phyloP scores from a whole-genome alignment of 2,113 vertebrate genomes.

The Forbesichthys papilliferus region DNA sequence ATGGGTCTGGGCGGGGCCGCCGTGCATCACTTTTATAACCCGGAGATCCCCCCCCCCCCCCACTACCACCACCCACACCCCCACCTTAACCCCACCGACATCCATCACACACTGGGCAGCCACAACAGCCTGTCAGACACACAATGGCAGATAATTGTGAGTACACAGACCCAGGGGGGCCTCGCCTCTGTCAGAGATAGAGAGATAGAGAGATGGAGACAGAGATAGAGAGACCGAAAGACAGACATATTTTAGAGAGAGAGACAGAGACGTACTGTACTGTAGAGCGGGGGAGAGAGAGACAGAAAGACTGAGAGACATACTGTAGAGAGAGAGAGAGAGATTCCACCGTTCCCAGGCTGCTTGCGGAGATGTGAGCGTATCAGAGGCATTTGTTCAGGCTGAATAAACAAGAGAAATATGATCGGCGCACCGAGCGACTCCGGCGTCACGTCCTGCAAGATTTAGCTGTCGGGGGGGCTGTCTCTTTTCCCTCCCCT shows the following conservation, averaged over 20 bases:
- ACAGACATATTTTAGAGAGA: not conserved
- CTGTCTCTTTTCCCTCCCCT: not conserved
- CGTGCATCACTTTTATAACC: not conserved
- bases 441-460: not conserved
- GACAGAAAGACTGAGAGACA: too few relatives aligned
- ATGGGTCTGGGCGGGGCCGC: not conserved
- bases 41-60: constrained; percentile 34
- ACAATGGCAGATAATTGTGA: constrained; percentile 64
- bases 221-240: constrained; percentile 16
- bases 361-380: constrained; percentile 16
- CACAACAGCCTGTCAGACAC: constrained; percentile 33
- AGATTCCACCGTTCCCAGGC: constrained; percentile 4
- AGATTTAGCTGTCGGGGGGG: not conserved
- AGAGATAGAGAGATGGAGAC: not conserved
- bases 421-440: not conserved
- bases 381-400: constrained; percentile 39
- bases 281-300: too few relatives aligned
- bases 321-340: too few relatives aligned
- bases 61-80: not conserved
- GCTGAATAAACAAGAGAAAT: constrained; percentile 41
- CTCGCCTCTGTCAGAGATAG: not conserved
- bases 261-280: too few relatives aligned
- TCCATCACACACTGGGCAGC: constrained; percentile 48
- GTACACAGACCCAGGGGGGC: constrained; percentile 47
- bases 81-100: constrained; percentile 14